phyloP scores from a whole-genome alignment of 2,797 vertebrate species.

The Enteromius fasciolatus region DNA sequence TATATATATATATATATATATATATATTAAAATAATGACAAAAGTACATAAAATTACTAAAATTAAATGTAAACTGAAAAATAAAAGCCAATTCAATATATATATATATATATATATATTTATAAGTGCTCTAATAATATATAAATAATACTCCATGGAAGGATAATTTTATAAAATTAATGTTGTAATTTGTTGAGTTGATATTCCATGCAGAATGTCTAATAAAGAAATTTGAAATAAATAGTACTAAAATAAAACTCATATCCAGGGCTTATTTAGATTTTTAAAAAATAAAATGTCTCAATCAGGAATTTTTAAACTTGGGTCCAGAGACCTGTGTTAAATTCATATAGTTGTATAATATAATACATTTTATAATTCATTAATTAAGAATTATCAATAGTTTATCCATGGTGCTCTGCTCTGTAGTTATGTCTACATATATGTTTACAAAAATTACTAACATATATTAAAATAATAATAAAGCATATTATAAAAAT shows the following conservation, averaged over 20 bases:
- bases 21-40: background rate
- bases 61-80: background rate
- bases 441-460: background rate
- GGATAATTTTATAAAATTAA: no score
- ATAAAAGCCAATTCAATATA: background rate
- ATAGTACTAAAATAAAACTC: background rate
- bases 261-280: background rate
- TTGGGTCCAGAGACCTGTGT: background rate
- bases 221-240: no score
- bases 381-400: background rate
- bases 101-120: no score
- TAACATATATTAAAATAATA: background rate
- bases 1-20: no score
- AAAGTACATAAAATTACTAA: background rate
- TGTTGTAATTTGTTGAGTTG: no score
- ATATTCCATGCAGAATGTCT: no score
- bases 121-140: background rate
- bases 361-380: background rate
- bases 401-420: background rate
- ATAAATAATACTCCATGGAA: background rate
- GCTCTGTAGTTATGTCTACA: background rate
- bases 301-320: background rate
- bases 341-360: background rate
- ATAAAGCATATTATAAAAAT: background rate
- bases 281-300: background rate